Base-by-base conservation (phyloP, 2,113 vertebrate genomes). In the Prietella phreatophila region DNA sequence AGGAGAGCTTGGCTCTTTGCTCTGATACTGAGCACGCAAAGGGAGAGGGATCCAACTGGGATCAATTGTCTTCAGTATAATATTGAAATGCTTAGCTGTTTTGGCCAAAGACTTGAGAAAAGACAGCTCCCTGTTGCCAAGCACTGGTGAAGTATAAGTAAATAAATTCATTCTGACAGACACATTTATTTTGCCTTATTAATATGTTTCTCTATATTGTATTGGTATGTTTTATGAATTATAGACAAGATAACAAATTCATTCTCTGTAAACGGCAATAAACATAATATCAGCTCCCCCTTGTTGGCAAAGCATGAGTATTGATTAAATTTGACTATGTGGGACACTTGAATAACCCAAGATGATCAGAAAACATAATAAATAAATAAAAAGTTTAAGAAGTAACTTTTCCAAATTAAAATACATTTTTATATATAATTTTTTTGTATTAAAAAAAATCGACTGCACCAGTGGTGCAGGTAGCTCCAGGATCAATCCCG, bases 51-150 rank as follows among this genome's bases (percentile, higher is more conserved):
- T 84, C 78, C 78, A 58, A 85, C 73, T 89, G 89, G 71, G 33
- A 89, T 85, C 86, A 85, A 76, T 88, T 86, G 88, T 83, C 76
- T 86, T 87, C 69, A 82, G 56, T 86, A 79, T 90, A 60, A 86
- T 78, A 87, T 90, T 71, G 42, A 89, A 89, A 86, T 89, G 88
- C 39, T 79, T 19, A 79, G 39, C 84, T 53, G 61, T 76, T 89
- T 84, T 88, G 84, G 89, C 79, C n/a, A 75, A 81, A 61, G 56
- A 39, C 58, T 67, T 89, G 83, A 85, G 82, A 86, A 88, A 88
- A 67, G 76, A 19, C 53, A 61, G 25, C 33, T 14, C 63, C 82
- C 56, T 67, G 73, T n/a, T 90, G 85, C 89, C 89, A 81, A 88
- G 81, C 85, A 42, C n/a, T 85, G 67, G 19, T 85, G 83, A 60